phyloP scores from a whole-genome alignment of 2,888 invertebrate species.

The Biston stratarius region DNA sequence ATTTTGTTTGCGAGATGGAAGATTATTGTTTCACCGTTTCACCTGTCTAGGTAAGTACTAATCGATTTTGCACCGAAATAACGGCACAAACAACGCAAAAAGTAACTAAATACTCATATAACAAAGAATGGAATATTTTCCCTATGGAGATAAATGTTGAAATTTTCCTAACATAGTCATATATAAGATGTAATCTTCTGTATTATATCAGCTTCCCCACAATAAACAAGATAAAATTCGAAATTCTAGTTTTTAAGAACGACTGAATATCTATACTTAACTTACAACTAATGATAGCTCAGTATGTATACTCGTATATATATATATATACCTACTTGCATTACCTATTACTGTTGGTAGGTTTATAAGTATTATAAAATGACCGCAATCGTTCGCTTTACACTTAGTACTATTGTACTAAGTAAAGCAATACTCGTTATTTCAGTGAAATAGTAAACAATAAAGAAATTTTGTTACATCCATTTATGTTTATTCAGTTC shows the following conservation, averaged over 20 bases:
- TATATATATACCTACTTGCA: neutral
- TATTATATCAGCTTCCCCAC: constrained; percentile 14
- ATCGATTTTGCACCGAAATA: constrained; percentile 27
- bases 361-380: constrained; percentile 2
- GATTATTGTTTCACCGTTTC: constrained; percentile 23
- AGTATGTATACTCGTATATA: no score
- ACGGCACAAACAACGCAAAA: constrained; percentile 1
- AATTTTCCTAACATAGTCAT: constrained; percentile 25
- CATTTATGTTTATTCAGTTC: no score
- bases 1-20: constrained; percentile 25
- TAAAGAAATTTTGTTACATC: no score
- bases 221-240: constrained; percentile 27
- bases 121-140: constrained; percentile 22
- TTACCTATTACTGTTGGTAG: neutral
- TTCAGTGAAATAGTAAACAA: no score
- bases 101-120: neutral
- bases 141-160: constrained; percentile 18
- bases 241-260: constrained; percentile 5
- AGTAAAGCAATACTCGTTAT: neutral
- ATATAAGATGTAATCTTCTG: constrained; percentile 28
- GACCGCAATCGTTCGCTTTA: neutral
- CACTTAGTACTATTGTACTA: neutral
- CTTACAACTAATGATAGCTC: neutral
- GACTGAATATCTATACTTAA: neutral
- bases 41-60: constrained; percentile 21